A percentile compares a stretch with the other conserved stretches of the same genome.
Evolutionary conservation across 2,113 vertebrate species (phyloP).

Genomic region (Cryptotis parvus): DNA sequence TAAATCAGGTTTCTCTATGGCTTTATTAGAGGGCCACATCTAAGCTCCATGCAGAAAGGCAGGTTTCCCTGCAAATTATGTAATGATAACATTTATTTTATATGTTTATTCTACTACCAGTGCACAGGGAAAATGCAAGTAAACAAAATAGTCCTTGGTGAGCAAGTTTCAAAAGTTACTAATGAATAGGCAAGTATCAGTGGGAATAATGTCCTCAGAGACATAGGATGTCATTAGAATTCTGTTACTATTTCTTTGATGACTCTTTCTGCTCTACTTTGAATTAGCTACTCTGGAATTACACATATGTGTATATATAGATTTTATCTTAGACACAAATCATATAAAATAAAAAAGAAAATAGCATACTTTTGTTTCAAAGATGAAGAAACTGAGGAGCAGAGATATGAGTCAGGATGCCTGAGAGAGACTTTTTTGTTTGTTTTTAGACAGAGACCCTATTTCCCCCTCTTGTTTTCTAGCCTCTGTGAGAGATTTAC

Average conservation of each 20-base stretch:
- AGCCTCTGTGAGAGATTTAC: not conserved
- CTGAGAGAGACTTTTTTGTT: not conserved
- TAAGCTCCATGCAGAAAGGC: not conserved
- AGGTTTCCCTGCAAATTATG: not conserved
- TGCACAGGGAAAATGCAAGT: not conserved
- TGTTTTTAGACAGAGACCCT: not conserved
- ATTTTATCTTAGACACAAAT: not conserved
- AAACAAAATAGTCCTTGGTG: constrained; percentile 51
- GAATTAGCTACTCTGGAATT: not conserved
- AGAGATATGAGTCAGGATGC: not conserved
- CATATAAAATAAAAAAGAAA: not conserved
- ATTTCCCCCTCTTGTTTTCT: not conserved
- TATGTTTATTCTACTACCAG: not conserved
- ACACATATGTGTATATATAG: not conserved
- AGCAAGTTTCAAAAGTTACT: constrained; percentile 27
- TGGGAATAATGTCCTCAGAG: constrained; percentile 58
- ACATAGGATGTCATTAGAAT: not conserved
- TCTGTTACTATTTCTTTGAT: not conserved
- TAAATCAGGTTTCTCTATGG: not conserved
- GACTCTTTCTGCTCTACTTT: not conserved
- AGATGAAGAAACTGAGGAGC: not conserved
- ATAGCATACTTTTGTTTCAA: not conserved
- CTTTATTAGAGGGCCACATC: not conserved
- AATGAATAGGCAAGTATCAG: constrained; percentile 19
- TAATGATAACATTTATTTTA: constrained; percentile 18